Conservation (phyloP, 92 coral and sea anemone species). For the Parazoanthus atlanticus region DNA sequence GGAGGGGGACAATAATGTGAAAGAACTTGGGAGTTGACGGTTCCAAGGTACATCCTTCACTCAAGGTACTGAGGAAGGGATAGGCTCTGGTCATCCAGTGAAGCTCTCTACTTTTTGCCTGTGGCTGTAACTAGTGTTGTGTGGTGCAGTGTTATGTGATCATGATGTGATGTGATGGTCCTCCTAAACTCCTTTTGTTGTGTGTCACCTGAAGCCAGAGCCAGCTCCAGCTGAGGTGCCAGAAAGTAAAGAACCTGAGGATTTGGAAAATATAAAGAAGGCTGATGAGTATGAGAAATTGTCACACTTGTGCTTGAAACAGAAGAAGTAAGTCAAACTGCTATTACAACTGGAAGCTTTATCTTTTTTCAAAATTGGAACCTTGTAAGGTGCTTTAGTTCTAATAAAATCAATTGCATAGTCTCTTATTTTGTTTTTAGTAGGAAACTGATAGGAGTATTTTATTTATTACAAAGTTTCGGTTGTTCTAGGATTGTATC, state of each 20-base stretch:
- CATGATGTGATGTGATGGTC: neutral
- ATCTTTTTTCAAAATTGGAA: neutral
- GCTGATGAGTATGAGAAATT: slow-evolving; percentile 97
- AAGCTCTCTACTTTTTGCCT: neutral
- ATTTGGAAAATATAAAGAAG: slow-evolving; percentile 66
- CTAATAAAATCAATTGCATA: too few relatives aligned
- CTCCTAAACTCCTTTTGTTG: neutral
- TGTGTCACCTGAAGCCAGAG: slow-evolving; percentile 5
- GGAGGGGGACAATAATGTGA: too few relatives aligned
- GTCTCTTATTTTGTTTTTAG: neutral
- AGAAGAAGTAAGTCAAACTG: slow-evolving; percentile 79
- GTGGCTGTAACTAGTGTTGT: neutral
- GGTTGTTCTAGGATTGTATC: neutral
- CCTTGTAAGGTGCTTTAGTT: neutral
- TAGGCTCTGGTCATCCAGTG: neutral
- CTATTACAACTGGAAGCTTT: neutral
- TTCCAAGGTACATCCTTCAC: neutral
- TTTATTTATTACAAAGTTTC: neutral
- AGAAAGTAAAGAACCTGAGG: slow-evolving; percentile 33
- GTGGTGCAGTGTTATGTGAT: neutral
- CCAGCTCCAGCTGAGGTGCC: slow-evolving; percentile 1
- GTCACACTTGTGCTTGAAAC: slow-evolving; percentile 93
- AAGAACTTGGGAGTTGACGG: neutral
- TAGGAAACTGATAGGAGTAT: neutral
- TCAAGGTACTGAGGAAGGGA: neutral